A percentile compares a stretch with the other conserved stretches of the same genome.
Evolutionary conservation across 2,797 vertebrate species (phyloP).

Genomic region (Cottoperca gobio): DNA sequence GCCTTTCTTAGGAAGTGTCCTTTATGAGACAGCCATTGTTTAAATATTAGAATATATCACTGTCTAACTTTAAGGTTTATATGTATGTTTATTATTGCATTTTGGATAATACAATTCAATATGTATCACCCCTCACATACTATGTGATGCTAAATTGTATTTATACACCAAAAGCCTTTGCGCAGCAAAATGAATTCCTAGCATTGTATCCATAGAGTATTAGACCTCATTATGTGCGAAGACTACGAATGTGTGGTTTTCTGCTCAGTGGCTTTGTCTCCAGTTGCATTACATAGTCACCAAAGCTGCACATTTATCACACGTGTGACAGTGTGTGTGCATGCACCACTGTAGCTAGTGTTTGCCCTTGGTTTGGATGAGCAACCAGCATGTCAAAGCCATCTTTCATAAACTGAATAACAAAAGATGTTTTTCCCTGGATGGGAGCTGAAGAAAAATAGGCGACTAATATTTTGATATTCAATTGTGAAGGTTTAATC

Average conservation of each 20-base stretch:
- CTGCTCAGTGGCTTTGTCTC: background rate
- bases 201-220: too few relatives aligned
- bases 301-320: background rate
- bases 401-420: background rate
- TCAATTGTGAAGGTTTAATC: constrained; percentile 10
- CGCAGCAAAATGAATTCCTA: background rate
- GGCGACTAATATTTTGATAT: background rate
- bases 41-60: too few relatives aligned
- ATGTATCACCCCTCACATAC: background rate
- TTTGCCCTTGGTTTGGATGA: constrained; percentile 3
- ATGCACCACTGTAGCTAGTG: background rate
- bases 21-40: too few relatives aligned
- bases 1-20: too few relatives aligned
- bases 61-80: too few relatives aligned
- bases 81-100: too few relatives aligned
- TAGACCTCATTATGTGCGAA: background rate
- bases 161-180: background rate
- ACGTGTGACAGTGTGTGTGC: background rate
- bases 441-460: background rate
- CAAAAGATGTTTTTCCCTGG: background rate
- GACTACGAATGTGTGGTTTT: background rate
- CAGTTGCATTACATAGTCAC: background rate
- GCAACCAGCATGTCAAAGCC: constrained; percentile 3
- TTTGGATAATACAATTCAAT: background rate
- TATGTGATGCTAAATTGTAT: background rate